Evolutionary conservation across 1,140 invertebrate species (phyloP), one percentile per base, ranked within the genome.

Genomic region (Conus betulinus): DNA sequence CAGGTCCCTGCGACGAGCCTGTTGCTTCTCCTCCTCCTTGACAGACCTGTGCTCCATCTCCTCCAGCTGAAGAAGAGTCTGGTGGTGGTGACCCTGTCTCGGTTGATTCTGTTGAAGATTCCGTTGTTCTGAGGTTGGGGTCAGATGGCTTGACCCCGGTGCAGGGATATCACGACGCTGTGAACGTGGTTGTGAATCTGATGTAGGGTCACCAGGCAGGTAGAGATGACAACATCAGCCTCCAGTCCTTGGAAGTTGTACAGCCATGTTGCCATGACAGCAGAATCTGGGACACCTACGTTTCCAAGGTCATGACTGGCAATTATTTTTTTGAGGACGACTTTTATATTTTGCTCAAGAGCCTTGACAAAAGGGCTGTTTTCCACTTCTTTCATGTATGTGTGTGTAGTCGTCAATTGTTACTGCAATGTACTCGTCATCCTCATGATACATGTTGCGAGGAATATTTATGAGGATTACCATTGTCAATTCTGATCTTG

Each of bases 171-270:
- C 74, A 8, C 78, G 71, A 4, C n/a, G 0, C 15, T 11, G 27
- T 2, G 25, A 27, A 51, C 4, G 5, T 60, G 63, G 5, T n/a
- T 25, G 63, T 20, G 11, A 15, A 17, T 57, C 60, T 20, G 23
- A 53, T 23, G 20, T 23, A 57, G 39, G 76, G 57, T 89, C 89
- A 3, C 87, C 89, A 13, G 89, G 89, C 20, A 90, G 17, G 57
- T 76, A 90, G 7, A 90, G 7, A 90, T 78, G 52, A 90, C 79
- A 27, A 90, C 88, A 10, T 67, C 87, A 11, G 86, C 88, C 81
- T 90, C 88, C 88, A 90, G 39, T 15, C 89, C 89, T 39, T 88
- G 87, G 74, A 87, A 90, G 25, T 88, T 84, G 89, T 87, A 88
- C 51, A 90, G 53, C 89, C 89, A 90, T 8, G 85, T 87, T 5